Evolutionary conservation across 2,113 vertebrate genomes (phyloP), one percentile per base, ranked within the genome.

Genomic region (Pimephales promelas): DNA sequence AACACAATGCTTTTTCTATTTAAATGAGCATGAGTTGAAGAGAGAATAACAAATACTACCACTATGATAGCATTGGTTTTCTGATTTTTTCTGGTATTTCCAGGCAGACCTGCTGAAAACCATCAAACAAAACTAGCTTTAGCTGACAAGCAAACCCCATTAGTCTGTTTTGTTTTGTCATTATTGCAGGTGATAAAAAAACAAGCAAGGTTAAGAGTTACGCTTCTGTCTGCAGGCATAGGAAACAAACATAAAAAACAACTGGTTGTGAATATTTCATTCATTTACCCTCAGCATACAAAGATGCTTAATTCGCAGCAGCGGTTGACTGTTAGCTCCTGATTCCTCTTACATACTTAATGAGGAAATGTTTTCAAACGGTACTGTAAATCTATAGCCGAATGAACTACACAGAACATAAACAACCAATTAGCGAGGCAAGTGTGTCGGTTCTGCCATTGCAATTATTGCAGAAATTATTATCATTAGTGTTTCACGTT

Each of bases 251-350:
- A n/a, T n/a, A n/a, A n/a, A n/a, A n/a, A n/a, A n/a, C n/a, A n/a
- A n/a, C n/a, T n/a, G n/a, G 7, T 40, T 40, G 36, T 40, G 40
- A 72, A 72, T 71, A 71, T 71, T 71, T 71, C 36, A 70, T 43
- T 70, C 2, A 71, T 71, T 43, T n/a, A n/a, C n/a, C n/a, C n/a
- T n/a, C n/a, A n/a, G n/a, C n/a, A n/a, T n/a, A n/a, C n/a, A n/a
- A n/a, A n/a, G n/a, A n/a, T n/a, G n/a, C n/a, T n/a, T n/a, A n/a
- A n/a, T 61, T 26, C 14, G 43, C 54, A 34, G 2, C 75, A 59
- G 7, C 2, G 5, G 34, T 40, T 40, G 24, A 24, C 10, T 24
- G 52, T 61, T 72, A 43, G 22, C 36, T 61, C 34, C 54, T 59
- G 34, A 59, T 40, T 77, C 11, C 52, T 76, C 52, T 28, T 26